Evolutionary conservation across 2,113 vertebrate genomes (phyloP).

Genomic region (Spea bombifrons): DNA sequence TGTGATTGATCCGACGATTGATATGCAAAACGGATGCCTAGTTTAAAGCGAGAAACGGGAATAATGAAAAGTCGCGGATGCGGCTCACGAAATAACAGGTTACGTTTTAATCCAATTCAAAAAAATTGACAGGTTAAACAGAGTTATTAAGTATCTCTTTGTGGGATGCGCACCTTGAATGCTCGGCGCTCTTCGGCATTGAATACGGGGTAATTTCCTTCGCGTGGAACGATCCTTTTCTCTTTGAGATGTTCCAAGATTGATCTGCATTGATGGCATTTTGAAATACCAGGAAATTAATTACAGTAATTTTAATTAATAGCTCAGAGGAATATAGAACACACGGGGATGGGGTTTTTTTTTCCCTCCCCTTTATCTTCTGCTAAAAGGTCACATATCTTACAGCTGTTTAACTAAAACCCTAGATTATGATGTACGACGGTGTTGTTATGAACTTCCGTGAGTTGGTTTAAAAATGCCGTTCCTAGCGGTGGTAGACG

Average conservation of each 20-base stretch:
- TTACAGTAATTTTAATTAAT: conserved; percentile 46
- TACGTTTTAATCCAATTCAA: conserved; percentile 13
- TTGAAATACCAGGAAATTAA: conserved; percentile 46
- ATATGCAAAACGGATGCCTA: conserved; percentile 8
- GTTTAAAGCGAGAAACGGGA: neutral
- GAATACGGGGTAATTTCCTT: conserved; percentile 3
- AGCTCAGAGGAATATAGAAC: conserved; percentile 32
- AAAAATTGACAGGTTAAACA: conserved; percentile 33
- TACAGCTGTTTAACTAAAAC: conserved; percentile 40
- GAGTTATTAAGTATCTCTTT: conserved; percentile 28
- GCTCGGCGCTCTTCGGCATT: neutral
- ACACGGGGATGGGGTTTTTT: conserved; percentile 1
- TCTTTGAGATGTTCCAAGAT: conserved; percentile 28
- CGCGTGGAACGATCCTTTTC: conserved; percentile 16
- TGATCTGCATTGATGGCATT: conserved; percentile 29
- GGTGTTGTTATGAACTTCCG: neutral
- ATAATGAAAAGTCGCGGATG: neutral
- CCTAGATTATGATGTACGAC: conserved; percentile 7
- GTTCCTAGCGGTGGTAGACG: too few species aligned
- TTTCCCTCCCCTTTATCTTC: conserved; percentile 22
- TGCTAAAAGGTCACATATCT: conserved; percentile 38
- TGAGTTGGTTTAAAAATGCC: neutral
- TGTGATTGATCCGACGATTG: conserved; percentile 7
- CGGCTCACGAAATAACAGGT: conserved; percentile 25
- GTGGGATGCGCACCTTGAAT: conserved; percentile 14